Base-by-base conservation (phyloP, 2,797 vertebrate genomes). In the Prunella strophiata region DNA sequence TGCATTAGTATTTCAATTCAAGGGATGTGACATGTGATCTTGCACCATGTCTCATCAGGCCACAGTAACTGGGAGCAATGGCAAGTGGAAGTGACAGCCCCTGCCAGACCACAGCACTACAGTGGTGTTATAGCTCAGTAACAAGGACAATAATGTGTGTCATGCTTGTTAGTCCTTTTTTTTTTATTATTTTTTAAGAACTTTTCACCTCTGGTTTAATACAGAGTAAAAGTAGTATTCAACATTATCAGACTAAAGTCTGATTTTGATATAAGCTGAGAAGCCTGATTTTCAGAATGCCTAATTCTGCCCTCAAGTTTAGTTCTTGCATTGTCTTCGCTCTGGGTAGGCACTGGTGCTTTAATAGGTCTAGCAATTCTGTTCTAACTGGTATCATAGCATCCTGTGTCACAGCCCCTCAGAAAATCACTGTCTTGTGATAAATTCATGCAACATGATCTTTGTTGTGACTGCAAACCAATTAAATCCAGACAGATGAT, bases 1-100 rank as follows among this genome's bases (percentile, higher is more conserved):
- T 51, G 25, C 18, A 40, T 84, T 70, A 71, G 18, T 68, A 26
- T 58, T 85, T 89, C 73, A 74, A 0, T 54, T 90, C 62, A 36
- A 63, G n/a, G 70, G 74, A 80, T 42, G 65, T 70, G 68, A 48
- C 59, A 21, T 57, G 15, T 78, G 34, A 85, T 95, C 58, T 95
- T 91, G 59, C 50, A 73, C 34, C 21, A 1, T 43, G 78, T 95
- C 81, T 94, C 59, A 30, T 74, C 83, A 57, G 66, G 82, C 65
- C 36, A 27, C 43, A 32, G n/a, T 27, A 85, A 81, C 16, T 76
- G 91, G 79, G 63, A 94, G 21, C 70, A 95, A 25, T 22, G 43
- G 38, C 51, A 88, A 93, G 36, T 73, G 26, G 74, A 96, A 88
- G 82, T 78, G 90, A 67, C 81, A 94, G 61, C 36, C 75, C 32